A percentile compares a stretch with the other conserved stretches of the same genome.
Evolutionary conservation across 2,888 invertebrate species (phyloP).

Genomic region (Dicranocentrus wangi): DNA sequence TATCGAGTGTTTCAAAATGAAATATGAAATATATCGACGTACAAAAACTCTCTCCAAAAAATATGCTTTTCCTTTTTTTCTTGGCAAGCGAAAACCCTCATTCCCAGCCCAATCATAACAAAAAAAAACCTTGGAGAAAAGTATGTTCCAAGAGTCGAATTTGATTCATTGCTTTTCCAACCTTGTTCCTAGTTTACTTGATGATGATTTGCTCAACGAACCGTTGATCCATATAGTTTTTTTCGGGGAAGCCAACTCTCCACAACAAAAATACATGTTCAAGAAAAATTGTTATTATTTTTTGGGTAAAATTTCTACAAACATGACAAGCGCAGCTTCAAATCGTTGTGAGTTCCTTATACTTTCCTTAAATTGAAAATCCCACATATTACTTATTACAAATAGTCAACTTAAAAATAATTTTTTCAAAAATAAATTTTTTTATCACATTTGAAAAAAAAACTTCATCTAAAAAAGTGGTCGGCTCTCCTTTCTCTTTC

Average conservation of each 20-base stretch:
- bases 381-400: neutral
- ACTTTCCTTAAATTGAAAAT: slow-evolving; percentile 2
- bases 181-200: slow-evolving; percentile 1
- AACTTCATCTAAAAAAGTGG: no score
- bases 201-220: slow-evolving; percentile 32
- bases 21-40: slow-evolving; percentile 2
- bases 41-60: neutral
- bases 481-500: no score
- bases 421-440: no score
- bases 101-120: slow-evolving; percentile 6
- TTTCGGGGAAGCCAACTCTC: slow-evolving; percentile 2
- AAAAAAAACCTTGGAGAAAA: neutral
- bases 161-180: slow-evolving; percentile 26
- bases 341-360: neutral
- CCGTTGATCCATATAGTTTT: slow-evolving; percentile 3
- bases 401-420: slow-evolving; percentile 12
- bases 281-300: no score
- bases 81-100: neutral
- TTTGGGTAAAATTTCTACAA: neutral
- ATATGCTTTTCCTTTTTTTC: neutral
- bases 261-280: no score
- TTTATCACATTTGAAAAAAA: no score
- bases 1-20: no score
- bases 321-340: neutral
- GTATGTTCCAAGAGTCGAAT: neutral